phyloP scores from a whole-genome alignment of 1,140 invertebrate species.

The Reticulitermes speratus region DNA sequence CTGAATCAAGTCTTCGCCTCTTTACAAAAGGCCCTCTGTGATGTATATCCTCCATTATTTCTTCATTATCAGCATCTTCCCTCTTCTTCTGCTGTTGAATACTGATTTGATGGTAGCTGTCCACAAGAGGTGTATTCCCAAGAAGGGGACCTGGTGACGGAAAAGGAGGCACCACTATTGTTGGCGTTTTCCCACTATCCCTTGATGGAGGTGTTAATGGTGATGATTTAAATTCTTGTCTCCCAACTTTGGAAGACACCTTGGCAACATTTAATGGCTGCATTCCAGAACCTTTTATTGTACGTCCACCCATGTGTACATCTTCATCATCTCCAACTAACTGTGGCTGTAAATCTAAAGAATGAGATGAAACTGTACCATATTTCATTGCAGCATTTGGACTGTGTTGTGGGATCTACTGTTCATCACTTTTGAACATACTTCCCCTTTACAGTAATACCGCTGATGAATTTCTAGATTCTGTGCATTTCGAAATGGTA shows the following conservation, averaged over 20 bases:
- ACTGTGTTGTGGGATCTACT: not conserved
- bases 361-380: not conserved
- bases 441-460: constrained; percentile 64
- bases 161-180: not conserved
- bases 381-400: constrained; percentile 3
- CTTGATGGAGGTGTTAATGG: not conserved
- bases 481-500: constrained; percentile 64
- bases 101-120: constrained; percentile 43
- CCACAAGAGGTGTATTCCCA: constrained; percentile 75
- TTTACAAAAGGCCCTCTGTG: constrained; percentile 19
- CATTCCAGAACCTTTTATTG: constrained; percentile 1
- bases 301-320: not conserved
- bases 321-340: not conserved
- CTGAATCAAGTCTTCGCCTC: constrained; percentile 27
- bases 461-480: constrained; percentile 66
- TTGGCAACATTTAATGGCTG: not conserved
- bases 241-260: not conserved
- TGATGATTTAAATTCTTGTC: constrained; percentile 7
- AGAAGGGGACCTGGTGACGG: constrained; percentile 76
- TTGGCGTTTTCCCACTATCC: not conserved
- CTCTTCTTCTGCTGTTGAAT: not conserved
- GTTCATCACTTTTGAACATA: not conserved
- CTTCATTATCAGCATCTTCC: not conserved
- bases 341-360: not conserved
- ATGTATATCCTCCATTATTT: not conserved